Evolutionary conservation across 2,797 vertebrate species (phyloP).

Genomic region (Scolopax bukidnonensis): DNA sequence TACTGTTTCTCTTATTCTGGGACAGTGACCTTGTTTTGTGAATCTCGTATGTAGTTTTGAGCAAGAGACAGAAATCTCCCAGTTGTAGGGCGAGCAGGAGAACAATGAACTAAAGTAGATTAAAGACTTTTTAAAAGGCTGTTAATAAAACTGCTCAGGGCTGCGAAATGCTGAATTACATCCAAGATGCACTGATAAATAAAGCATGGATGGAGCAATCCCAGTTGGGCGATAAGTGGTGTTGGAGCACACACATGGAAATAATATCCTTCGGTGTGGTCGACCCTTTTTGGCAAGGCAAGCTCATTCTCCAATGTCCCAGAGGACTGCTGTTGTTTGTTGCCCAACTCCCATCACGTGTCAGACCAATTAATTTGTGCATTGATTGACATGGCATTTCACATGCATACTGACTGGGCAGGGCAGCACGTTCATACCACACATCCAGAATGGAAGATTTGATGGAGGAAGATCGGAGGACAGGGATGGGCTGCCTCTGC

Average conservation of each 20-base stretch:
- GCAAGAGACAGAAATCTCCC: background rate
- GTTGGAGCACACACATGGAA: background rate
- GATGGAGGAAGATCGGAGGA: background rate
- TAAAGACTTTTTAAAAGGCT: background rate
- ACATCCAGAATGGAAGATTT: background rate
- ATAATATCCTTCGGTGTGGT: background rate
- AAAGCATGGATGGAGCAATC: background rate
- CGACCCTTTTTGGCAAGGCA: background rate
- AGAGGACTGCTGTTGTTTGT: background rate
- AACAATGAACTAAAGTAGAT: background rate
- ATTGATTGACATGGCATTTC: background rate
- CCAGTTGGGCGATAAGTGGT: background rate
- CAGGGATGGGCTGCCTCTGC: background rate
- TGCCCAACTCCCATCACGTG: background rate
- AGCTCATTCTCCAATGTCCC: background rate
- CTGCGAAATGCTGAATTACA: background rate
- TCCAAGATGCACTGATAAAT: background rate
- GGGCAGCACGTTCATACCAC: background rate
- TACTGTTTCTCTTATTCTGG: background rate
- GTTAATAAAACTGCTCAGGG: background rate
- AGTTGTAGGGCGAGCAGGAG: background rate
- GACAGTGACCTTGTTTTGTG: background rate
- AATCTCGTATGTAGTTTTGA: background rate
- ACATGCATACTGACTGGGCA: background rate
- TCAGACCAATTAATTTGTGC: background rate